These are phyloP conservation scores for Petrocephalus schoutedeni DNA, from an alignment of 2,797 vertebrate genomes.

Conservation along the genomic window DNA sequence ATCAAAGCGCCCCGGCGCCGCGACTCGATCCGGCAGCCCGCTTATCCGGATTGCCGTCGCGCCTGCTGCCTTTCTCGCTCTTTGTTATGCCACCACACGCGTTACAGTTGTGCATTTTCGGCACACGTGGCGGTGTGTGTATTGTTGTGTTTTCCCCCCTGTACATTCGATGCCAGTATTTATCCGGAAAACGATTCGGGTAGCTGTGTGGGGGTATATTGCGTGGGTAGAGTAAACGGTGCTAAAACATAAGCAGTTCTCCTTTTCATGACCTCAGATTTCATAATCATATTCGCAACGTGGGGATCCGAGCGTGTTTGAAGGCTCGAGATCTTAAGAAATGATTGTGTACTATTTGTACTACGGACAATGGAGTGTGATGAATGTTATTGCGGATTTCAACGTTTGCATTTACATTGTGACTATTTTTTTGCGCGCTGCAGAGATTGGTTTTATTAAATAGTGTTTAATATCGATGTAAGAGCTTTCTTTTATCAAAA, in stretches of 20 bases:
- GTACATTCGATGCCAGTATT: neutral
- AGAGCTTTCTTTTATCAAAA: neutral
- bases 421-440: neutral
- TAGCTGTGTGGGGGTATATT: neutral
- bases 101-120: neutral
- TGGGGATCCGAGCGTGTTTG: neutral
- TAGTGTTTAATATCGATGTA: neutral
- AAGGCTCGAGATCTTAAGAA: neutral
- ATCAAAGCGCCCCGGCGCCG: neutral
- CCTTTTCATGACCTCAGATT: neutral
- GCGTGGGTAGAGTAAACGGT: neutral
- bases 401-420: neutral
- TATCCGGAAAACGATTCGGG: neutral
- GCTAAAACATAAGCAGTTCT: neutral
- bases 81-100: neutral
- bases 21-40: neutral
- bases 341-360: neutral
- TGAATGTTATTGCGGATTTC: neutral
- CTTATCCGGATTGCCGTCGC: neutral
- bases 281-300: neutral
- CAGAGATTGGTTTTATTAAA: neutral
- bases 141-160: neutral
- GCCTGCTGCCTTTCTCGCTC: neutral
- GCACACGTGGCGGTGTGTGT: neutral
- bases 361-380: neutral